Base-by-base conservation (phyloP, 2,888 invertebrate genomes). In the Platycheirus rosarum region DNA sequence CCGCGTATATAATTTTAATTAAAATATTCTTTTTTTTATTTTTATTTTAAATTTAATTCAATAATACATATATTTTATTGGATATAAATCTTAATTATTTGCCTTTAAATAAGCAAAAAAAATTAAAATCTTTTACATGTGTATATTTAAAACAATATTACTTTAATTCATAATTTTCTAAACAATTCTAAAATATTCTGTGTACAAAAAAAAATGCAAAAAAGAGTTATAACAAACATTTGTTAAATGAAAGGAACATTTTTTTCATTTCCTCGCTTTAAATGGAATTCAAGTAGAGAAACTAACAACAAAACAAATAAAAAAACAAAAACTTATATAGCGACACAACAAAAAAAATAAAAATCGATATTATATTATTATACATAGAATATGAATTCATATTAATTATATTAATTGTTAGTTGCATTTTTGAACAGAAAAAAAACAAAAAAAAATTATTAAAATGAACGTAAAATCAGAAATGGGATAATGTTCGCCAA, bases 281-380 rank as follows among this genome's bases (percentile, higher is more conserved):
- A 71, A 82, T 82, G 80, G 76, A 80, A 82, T 82, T 82, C 80
- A 82, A 82, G 70, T 82, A 82, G 66, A 76, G 16, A 55, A 80
- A 48, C 35, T 63, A 42, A 63, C 46, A 18, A 68, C 6, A 46
- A 46, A 46, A 65, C 6, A 62, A 2, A 55, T 32, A 8, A 53
- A 44, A 32, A 46, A 46, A 57, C 0, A 55, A 48, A 77, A 46
- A 29, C 32, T 23, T 53, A 73, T 60, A 68, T 40, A 60, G 44
- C 74, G 48, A 51, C 26, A 76, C 37, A 57, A 60, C 13, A 18
- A 18, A 63, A 4, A 32, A 13, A 55, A 68, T 14, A 60, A 35
- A 70, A 79, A 48, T 51, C 75, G 63, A 75, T 75, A 80, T 68
- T 74, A 78, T 74, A 79, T 79, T 69, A 79, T 74, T 74, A 79